Conservation (phyloP, 2,113 vertebrate genomes). For the Orientallactaga bullata region DNA sequence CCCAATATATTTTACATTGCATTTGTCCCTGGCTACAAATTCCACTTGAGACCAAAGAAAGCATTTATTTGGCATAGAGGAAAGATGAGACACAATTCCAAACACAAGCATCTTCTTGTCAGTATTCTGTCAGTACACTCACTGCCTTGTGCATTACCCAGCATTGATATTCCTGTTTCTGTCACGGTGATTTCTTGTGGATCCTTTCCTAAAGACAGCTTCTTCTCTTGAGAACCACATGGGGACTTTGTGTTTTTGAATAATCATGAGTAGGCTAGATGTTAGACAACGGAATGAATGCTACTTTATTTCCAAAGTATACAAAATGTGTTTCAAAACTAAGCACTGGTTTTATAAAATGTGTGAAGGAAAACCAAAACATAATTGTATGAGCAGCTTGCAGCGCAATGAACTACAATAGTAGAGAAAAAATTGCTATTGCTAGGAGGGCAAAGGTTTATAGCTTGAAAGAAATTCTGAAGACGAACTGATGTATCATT, state of each 20-base stretch:
- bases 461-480: neutral
- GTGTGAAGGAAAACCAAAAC: neutral
- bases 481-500: neutral
- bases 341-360: conserved; percentile 1
- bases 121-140: neutral
- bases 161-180: neutral
- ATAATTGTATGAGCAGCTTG: neutral
- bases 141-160: neutral
- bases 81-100: conserved; percentile 7
- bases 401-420: neutral
- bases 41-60: conserved; percentile 28
- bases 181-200: neutral
- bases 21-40: neutral
- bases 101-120: neutral
- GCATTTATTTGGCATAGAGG: neutral
- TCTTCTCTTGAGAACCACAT: neutral
- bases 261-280: neutral
- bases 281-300: neutral
- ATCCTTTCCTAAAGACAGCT: neutral
- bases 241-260: neutral
- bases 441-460: neutral
- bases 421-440: neutral
- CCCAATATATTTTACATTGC: neutral
- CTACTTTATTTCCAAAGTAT: neutral
- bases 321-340: conserved; percentile 18